A percentile compares a stretch with the other conserved stretches of the same genome.
phyloP scores from a whole-genome alignment of 2,797 vertebrate genomes.

The Mus caroli region DNA sequence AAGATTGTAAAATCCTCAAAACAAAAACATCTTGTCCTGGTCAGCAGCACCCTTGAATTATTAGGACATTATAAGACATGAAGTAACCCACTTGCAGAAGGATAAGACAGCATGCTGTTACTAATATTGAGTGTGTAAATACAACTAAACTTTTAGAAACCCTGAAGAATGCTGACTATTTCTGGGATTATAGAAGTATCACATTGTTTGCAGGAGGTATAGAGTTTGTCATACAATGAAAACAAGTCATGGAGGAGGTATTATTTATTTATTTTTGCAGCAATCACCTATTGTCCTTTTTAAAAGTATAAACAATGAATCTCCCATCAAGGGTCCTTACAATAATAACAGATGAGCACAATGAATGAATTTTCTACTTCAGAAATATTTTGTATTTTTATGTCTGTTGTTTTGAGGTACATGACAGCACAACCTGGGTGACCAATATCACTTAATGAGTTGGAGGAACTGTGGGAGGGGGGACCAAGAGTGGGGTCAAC shows the following conservation, averaged over 20 bases:
- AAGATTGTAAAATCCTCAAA: neutral
- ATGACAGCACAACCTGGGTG: slow-evolving; percentile 27
- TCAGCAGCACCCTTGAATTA: neutral
- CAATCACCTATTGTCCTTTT: neutral
- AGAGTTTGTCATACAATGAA: neutral
- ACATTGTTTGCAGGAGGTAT: neutral
- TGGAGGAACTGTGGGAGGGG: neutral
- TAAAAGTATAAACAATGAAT: neutral
- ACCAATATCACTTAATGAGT: slow-evolving; percentile 45
- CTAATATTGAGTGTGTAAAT: neutral
- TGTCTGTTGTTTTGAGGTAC: neutral
- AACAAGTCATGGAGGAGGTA: neutral
- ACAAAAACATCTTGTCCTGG: neutral
- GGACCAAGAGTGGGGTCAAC: neutral
- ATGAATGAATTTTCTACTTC: neutral
- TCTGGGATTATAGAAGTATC: neutral
- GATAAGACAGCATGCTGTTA: neutral
- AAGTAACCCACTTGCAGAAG: neutral
- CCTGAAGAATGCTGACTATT: neutral
- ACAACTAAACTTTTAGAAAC: neutral
- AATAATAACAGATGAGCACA: neutral
- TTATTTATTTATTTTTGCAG: neutral
- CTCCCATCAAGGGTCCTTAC: neutral
- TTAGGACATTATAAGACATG: neutral
- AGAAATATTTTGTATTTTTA: slow-evolving; percentile 40